Evolutionary conservation across 92 coral and sea anemone species (phyloP).

Genomic region (Bergia puertoricense): DNA sequence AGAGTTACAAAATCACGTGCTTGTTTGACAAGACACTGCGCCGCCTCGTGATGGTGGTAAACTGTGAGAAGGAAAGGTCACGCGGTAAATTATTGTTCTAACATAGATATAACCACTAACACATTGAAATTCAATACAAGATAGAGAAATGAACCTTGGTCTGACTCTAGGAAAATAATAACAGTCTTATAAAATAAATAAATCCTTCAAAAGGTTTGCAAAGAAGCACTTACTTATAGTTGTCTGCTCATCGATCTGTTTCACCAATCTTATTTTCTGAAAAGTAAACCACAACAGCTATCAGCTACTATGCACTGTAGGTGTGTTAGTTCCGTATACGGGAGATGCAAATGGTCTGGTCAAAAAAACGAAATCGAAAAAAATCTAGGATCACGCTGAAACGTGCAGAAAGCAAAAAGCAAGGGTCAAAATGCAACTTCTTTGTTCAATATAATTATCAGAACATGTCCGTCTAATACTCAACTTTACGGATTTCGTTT

Average conservation of each 20-base stretch:
- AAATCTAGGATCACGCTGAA: too few species aligned
- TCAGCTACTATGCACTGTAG: too few species aligned
- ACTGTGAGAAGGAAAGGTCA: conserved; percentile 44
- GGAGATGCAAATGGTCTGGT: too few species aligned
- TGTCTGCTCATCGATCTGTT: conserved; percentile 35
- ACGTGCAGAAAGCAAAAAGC: too few species aligned
- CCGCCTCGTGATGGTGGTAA: conserved; percentile 87
- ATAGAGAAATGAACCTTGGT: too few species aligned
- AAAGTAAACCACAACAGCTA: neutral
- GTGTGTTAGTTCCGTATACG: too few species aligned
- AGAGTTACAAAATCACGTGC: conserved; percentile 87
- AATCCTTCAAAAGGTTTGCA: neutral
- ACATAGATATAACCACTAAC: neutral
- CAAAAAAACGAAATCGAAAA: too few species aligned
- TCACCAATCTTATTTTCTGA: conserved; percentile 29
- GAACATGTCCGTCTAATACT: too few species aligned
- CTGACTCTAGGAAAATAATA: neutral
- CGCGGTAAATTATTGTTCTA: neutral
- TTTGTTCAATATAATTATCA: too few species aligned
- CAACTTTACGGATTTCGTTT: too few species aligned
- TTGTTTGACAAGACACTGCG: conserved; percentile 91
- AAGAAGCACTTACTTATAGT: conserved; percentile 19
- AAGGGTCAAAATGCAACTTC: too few species aligned
- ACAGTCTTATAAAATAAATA: neutral
- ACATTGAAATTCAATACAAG: too few species aligned